Evolutionary conservation across 2,113 vertebrate genomes (phyloP).

Genomic region (Phaethornis superciliosus): DNA sequence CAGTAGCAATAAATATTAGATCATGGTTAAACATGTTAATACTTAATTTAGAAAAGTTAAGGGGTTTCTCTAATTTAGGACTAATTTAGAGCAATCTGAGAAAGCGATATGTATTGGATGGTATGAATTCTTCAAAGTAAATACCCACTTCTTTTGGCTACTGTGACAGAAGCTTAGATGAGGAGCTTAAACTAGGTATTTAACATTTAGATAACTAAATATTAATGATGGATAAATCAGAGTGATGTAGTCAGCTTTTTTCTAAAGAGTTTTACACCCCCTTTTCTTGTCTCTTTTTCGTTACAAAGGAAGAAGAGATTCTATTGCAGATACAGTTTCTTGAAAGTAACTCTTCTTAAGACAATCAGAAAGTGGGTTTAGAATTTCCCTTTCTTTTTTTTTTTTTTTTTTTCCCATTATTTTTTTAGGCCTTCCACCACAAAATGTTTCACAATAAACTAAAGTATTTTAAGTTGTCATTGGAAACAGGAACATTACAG

Average conservation of each 20-base stretch:
- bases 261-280: not conserved
- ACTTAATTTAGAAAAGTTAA: not conserved
- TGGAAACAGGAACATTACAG: not conserved
- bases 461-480: not conserved
- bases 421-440: not conserved
- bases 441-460: not conserved
- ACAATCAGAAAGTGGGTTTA: not conserved
- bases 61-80: not conserved
- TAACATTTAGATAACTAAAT: not conserved
- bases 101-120: not conserved
- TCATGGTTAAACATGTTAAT: not conserved
- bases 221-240: not conserved
- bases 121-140: not conserved
- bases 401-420: not conserved
- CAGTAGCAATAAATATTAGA: not conserved
- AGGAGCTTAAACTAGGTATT: not conserved
- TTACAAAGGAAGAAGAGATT: not conserved
- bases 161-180: not conserved
- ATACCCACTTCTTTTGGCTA: not conserved
- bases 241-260: not conserved
- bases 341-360: not conserved
- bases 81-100: not conserved
- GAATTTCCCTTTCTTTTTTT: not conserved
- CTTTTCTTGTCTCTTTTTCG: not conserved
- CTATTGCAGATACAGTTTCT: not conserved